Percentiles rank a stretch among this genome's conserved stretches.
phyloP scores from a whole-genome alignment of 2,113 vertebrate genomes.

The Tylochromis polylepis region DNA sequence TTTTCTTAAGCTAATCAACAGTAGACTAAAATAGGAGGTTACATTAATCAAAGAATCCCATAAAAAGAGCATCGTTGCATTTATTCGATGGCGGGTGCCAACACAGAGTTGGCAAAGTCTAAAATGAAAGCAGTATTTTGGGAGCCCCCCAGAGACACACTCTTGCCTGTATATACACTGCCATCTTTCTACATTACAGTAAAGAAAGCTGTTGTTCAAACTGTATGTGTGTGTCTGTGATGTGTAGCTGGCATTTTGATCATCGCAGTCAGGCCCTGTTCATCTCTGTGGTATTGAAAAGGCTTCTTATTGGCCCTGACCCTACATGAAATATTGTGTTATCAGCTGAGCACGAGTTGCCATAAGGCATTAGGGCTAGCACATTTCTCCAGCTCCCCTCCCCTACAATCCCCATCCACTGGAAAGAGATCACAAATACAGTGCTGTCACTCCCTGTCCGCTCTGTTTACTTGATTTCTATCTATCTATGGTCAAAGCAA shows the following conservation, averaged over 20 bases:
- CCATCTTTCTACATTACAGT: background rate
- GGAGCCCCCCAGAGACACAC: background rate
- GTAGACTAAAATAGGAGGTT: background rate
- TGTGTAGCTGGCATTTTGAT: constrained; percentile 49
- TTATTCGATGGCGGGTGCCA: background rate
- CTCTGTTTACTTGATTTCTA: constrained; percentile 47
- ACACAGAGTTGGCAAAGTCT: background rate
- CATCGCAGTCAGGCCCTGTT: constrained; percentile 53
- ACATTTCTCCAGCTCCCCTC: constrained; percentile 43
- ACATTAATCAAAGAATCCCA: background rate
- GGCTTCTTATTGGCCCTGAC: constrained; percentile 69
- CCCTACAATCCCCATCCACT: constrained; percentile 20
- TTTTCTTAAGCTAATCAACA: background rate
- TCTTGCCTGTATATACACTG: background rate
- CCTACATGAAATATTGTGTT: constrained; percentile 72
- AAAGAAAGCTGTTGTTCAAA: background rate
- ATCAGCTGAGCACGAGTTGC: constrained; percentile 69
- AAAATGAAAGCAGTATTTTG: background rate
- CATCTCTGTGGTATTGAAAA: constrained; percentile 67
- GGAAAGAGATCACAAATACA: constrained; percentile 51
- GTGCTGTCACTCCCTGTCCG: constrained; percentile 46
- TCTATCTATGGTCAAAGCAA: constrained; percentile 31
- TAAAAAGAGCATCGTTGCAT: background rate
- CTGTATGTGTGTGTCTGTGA: background rate
- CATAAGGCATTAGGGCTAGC: constrained; percentile 66